Percentiles rank a stretch among this genome's conserved stretches.
phyloP scores from a whole-genome alignment of 2,113 vertebrate genomes.

The Polypterus senegalus region DNA sequence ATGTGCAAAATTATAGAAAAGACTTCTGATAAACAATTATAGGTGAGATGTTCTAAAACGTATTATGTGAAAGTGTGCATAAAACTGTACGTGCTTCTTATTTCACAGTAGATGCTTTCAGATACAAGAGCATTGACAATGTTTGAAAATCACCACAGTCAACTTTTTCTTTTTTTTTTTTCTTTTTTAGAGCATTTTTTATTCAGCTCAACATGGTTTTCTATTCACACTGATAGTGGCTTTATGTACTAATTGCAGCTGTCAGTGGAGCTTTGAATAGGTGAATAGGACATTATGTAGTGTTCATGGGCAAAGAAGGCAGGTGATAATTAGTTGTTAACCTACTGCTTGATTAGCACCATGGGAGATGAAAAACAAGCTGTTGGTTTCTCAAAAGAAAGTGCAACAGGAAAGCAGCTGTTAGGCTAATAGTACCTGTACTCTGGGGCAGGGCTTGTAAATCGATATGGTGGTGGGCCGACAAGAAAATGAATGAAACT shows the following conservation, averaged over 20 bases:
- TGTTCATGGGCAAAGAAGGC: conserved; percentile 25
- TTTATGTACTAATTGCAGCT: neutral
- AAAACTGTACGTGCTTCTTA: too few relatives aligned
- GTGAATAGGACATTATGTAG: neutral
- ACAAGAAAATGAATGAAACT: too few relatives aligned
- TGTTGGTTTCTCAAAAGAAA: conserved; percentile 32
- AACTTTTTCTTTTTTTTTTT: too few relatives aligned
- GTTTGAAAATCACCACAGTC: too few relatives aligned
- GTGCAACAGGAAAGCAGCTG: conserved; percentile 13
- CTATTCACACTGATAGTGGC: neutral
- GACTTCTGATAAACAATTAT: too few relatives aligned
- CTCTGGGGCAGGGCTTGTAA: conserved; percentile 46
- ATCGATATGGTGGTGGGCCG: conserved; percentile 36
- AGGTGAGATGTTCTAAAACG: too few relatives aligned
- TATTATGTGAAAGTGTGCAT: too few relatives aligned
- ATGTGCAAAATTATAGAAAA: too few relatives aligned
- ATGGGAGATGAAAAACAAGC: conserved; percentile 8
- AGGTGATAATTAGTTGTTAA: conserved; percentile 50
- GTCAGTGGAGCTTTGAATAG: neutral
- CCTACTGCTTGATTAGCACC: conserved; percentile 48
- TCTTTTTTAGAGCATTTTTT: neutral
- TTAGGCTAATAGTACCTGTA: conserved; percentile 36
- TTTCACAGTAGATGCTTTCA: too few relatives aligned
- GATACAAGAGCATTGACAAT: too few relatives aligned
- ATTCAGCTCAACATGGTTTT: neutral